Base-by-base conservation (phyloP, 2,888 invertebrate genomes). In the Ochlodes sylvanus region DNA sequence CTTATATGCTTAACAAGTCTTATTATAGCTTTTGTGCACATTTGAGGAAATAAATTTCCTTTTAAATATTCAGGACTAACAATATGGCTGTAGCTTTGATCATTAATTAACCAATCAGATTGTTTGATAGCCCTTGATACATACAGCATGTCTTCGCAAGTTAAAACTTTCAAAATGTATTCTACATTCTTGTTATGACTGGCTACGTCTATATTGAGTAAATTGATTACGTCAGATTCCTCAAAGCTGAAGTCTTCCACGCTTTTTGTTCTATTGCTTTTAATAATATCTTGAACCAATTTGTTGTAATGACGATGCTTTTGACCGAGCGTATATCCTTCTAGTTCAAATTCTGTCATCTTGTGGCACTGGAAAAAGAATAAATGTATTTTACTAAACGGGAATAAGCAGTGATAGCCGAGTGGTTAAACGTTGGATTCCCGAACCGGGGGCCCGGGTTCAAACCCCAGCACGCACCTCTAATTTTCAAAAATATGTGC, bases 201-300 rank as follows among this genome's bases (percentile, higher is more conserved):
- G 0, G 89, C 89, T 52, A 87, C 61, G 69, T 90, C 89, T 63
- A 90, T 88, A 73, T 86, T 86, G 21, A 87, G 68, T 47, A 89
- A 73, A 69, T 86, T 85, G 52, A 79, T 76, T 7, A 86, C 47
- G 70, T 90, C 89, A 41, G 71, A 61, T 9, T 80, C 74, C n/a
- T 74, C 75, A 4, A 72, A 68, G 42, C 75, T 72, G 41, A 83
- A 74, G 32, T 76, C 74, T 63, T 72, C 71, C 55, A 76, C 54
- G n/a, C 69, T 64, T 19, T 73, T 52, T 34, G 42, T 54, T 60
- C 70, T 67, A 41, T 69, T 68, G 63, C 73, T 69, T 41, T 47
- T 56, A 52, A 79, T 76, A 21, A 72, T 71, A 70, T 81, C 73
- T 72, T 76, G 76, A 7, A 88, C 67, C n/a, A 76, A 58, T 64